These are phyloP conservation scores for Alca torda DNA, from an alignment of 2,797 vertebrate genomes.

Conservation along the genomic window DNA sequence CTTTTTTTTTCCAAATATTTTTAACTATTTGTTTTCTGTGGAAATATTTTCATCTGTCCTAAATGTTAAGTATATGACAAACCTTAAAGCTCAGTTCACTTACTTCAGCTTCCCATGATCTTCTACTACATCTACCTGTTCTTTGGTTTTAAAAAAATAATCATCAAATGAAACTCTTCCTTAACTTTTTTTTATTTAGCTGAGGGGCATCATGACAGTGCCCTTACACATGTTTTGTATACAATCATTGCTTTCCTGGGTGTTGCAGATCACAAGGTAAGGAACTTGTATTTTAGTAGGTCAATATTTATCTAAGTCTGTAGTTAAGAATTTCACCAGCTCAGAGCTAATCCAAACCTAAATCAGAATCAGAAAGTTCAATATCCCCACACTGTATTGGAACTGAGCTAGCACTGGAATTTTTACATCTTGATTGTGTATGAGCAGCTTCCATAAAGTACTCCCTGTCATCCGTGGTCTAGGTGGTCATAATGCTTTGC, in stretches of 20 bases:
- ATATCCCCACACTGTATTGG: background rate
- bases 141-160: background rate
- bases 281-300: background rate
- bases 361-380: background rate
- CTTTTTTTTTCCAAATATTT: background rate
- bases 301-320: background rate
- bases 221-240: conserved; percentile 93
- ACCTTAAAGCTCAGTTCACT: background rate
- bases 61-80: background rate
- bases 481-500: background rate
- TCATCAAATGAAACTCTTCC: conserved; percentile 17
- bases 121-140: background rate
- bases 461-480: background rate
- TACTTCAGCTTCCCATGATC: background rate
- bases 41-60: background rate
- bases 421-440: background rate
- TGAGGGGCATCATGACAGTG: conserved; percentile 96
- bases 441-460: background rate
- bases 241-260: conserved; percentile 92
- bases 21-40: background rate
- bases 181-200: conserved; percentile 79
- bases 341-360: background rate
- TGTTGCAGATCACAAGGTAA: conserved; percentile 97
- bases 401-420: background rate
- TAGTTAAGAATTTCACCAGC: background rate